These are phyloP conservation scores for Cotesia vestalis DNA, from an alignment of 1,140 invertebrate genomes.

Conservation along the genomic window DNA sequence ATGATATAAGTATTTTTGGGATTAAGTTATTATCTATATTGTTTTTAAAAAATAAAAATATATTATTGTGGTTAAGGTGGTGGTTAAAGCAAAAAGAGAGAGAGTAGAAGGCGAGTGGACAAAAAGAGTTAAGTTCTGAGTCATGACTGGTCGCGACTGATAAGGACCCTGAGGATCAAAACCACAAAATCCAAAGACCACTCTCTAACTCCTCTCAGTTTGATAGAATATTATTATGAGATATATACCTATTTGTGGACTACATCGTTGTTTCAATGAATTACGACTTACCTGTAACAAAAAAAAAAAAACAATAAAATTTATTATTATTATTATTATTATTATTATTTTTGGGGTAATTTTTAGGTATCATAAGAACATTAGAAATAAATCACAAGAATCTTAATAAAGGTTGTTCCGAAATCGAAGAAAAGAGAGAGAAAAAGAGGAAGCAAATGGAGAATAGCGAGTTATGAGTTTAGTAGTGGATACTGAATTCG, in stretches of 20 bases:
- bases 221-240: not conserved
- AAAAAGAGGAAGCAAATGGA: constrained; percentile 4
- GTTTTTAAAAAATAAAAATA: too few species aligned
- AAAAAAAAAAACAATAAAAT: constrained; percentile 32
- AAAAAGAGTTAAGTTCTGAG: constrained; percentile 63
- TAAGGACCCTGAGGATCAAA: constrained; percentile 49
- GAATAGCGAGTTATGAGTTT: constrained; percentile 4
- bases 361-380: too few species aligned
- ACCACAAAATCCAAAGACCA: constrained; percentile 11
- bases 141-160: constrained; percentile 57
- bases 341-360: not conserved
- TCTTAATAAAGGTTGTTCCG: constrained; percentile 64
- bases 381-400: constrained; percentile 59
- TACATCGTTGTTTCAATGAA: too few species aligned
- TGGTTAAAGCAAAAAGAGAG: too few species aligned
- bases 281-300: constrained; percentile 51
- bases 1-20: too few species aligned
- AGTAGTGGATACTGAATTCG: constrained; percentile 24
- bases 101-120: not conserved
- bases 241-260: constrained; percentile 19
- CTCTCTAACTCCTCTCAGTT: constrained; percentile 1
- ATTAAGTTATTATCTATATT: too few species aligned
- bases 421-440: too few species aligned
- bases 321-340: not conserved
- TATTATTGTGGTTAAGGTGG: too few species aligned